Percentiles rank a stretch among this genome's conserved stretches.
Conservation (phyloP, 2,888 invertebrate genomes). For the Rotaria magnacalcarata region DNA sequence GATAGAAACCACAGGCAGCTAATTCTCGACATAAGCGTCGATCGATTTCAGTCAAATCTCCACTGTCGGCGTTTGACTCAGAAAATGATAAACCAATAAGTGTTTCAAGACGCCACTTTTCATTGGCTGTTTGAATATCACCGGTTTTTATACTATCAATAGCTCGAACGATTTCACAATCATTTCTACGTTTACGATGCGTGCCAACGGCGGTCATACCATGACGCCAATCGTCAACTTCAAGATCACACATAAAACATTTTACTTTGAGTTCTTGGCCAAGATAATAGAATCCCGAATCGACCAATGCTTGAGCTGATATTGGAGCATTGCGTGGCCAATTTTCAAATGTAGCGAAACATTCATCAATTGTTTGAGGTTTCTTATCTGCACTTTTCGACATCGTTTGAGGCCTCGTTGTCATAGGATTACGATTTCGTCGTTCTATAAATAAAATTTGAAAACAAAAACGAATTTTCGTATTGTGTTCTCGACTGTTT, state of each 20-base stretch:
- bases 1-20: constrained; percentile 35
- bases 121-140: constrained; percentile 28
- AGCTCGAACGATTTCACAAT: not conserved
- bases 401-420: not conserved
- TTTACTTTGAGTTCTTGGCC: not conserved
- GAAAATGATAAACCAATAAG: not conserved
- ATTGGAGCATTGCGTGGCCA: constrained; percentile 6
- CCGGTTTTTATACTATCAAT: constrained; percentile 23
- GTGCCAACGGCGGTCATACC: constrained; percentile 20
- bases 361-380: constrained; percentile 29
- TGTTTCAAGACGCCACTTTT: constrained; percentile 33
- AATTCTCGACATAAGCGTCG: constrained; percentile 22
- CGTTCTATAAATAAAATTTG: not conserved
- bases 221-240: not conserved
- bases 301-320: constrained; percentile 16
- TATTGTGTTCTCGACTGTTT: not conserved
- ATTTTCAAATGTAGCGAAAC: not conserved
- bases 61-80: not conserved
- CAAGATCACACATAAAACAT: constrained; percentile 17
- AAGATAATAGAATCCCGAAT: constrained; percentile 31
- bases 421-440: not conserved
- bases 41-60: not conserved
- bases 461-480: no score
- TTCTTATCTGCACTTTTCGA: not conserved
- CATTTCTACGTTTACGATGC: constrained; percentile 1